These are phyloP conservation scores for Papio anubis DNA, from an alignment of 2,113 vertebrate genomes.

Conservation along the genomic window DNA sequence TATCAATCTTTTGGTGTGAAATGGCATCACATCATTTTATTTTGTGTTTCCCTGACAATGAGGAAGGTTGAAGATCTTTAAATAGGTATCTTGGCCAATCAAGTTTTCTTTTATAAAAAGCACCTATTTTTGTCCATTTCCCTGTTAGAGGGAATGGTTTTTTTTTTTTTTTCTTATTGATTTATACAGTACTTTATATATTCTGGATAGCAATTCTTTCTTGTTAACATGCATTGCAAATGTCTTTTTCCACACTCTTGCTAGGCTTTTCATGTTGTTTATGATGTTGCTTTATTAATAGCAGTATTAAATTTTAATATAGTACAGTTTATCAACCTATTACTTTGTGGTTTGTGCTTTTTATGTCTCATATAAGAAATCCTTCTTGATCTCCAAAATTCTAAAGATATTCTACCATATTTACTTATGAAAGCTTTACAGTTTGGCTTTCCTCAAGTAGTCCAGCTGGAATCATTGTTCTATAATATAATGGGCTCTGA, in stretches of 20 bases:
- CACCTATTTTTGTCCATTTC: neutral
- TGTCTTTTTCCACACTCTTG: neutral
- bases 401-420: neutral
- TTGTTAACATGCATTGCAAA: neutral
- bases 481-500: neutral
- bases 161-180: neutral
- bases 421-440: neutral
- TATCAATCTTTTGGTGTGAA: neutral
- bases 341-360: neutral
- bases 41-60: neutral
- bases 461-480: neutral
- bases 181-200: constrained; percentile 24
- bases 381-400: neutral
- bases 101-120: neutral
- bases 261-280: neutral
- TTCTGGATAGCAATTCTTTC: neutral
- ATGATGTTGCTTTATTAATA: constrained; percentile 33
- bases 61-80: neutral
- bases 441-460: neutral
- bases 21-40: neutral
- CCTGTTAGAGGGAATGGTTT: neutral
- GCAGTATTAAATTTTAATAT: neutral
- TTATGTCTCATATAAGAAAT: neutral
- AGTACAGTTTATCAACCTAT: constrained; percentile 7
- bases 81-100: neutral